Percentiles rank a stretch among this genome's conserved stretches.
Conservation (phyloP, 1,140 invertebrate species). For the Trissolcus basalis region DNA sequence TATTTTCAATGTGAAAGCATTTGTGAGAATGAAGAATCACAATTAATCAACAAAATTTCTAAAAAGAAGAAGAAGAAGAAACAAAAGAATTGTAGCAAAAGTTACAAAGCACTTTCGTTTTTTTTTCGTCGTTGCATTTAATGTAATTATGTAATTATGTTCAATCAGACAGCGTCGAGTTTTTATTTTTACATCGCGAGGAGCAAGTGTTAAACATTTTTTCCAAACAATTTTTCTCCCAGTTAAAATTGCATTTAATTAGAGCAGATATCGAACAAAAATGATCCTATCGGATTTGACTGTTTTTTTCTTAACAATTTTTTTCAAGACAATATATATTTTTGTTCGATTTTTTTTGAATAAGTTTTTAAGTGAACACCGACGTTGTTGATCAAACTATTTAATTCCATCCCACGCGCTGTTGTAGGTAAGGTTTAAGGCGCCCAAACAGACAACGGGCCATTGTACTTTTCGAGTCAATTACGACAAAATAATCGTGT, state of each 20-base stretch:
- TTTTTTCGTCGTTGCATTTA: conserved; percentile 18
- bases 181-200: not conserved
- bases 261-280: too few species aligned
- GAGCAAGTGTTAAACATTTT: too few species aligned
- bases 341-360: too few species aligned
- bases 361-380: too few species aligned
- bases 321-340: too few species aligned
- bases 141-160: conserved; percentile 24
- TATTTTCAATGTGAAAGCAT: conserved; percentile 43
- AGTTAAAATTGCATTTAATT: too few species aligned
- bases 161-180: not conserved
- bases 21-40: not conserved
- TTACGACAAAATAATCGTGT: conserved; percentile 24
- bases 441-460: conserved; percentile 7
- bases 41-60: conserved; percentile 26
- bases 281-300: too few species aligned
- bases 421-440: not conserved
- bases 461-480: conserved; percentile 22
- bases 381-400: too few species aligned
- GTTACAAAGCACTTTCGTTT: conserved; percentile 20
- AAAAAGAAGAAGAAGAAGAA: conserved; percentile 1
- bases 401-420: too few species aligned
- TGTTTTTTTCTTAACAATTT: too few species aligned
- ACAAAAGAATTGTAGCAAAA: not conserved
- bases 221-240: too few species aligned